Percentiles rank a stretch among this genome's conserved stretches.
Conservation (phyloP, 2,888 invertebrate species). For the Callimorpha dominula region DNA sequence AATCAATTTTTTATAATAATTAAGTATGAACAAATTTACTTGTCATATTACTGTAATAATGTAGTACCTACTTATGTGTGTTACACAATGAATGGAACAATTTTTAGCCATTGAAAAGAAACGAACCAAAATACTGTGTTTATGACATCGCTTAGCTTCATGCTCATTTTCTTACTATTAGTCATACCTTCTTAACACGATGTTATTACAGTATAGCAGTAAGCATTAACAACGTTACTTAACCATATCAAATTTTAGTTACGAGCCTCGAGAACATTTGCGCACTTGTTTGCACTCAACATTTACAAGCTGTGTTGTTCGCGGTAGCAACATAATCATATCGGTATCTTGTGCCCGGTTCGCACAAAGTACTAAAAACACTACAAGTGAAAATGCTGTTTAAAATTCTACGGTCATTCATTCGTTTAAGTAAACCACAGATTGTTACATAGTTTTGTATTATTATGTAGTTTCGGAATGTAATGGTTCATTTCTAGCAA, state of each 20-base stretch:
- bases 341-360: not conserved
- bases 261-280: constrained; percentile 33
- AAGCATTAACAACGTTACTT: constrained; percentile 60
- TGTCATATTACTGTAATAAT: not conserved
- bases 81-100: constrained; percentile 10
- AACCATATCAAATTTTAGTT: constrained; percentile 55
- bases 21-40: not conserved
- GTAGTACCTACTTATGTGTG: not conserved
- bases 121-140: constrained; percentile 8
- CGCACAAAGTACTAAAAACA: not conserved
- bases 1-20: not conserved
- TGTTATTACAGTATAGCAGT: constrained; percentile 51
- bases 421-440: not conserved
- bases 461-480: not conserved
- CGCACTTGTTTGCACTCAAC: constrained; percentile 37
- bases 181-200: constrained; percentile 50
- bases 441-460: not conserved
- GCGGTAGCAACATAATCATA: constrained; percentile 7
- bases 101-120: constrained; percentile 6
- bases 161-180: constrained; percentile 45
- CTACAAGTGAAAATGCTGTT: constrained; percentile 11
- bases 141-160: constrained; percentile 32
- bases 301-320: constrained; percentile 27
- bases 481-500: not conserved
- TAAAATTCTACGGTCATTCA: constrained; percentile 6